These are phyloP conservation scores for Vulpes ferrilata DNA, from an alignment of 2,113 vertebrate species.

Conservation along the genomic window DNA sequence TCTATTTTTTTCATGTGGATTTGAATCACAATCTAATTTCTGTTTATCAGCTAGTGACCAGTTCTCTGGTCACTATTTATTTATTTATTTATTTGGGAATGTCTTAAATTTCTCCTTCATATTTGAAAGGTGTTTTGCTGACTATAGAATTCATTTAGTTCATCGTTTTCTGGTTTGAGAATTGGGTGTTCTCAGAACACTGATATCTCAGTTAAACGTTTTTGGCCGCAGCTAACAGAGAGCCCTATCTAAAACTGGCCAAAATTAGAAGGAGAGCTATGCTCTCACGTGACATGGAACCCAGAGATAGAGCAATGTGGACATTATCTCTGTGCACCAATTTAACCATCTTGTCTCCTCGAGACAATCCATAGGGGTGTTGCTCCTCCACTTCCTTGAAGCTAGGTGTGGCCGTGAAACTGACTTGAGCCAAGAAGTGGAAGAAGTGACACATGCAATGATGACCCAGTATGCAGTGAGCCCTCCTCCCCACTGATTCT, in stretches of 20 bases:
- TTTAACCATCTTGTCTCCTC: not conserved
- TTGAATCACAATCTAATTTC: not conserved
- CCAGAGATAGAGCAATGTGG: not conserved
- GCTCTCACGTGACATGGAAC: not conserved
- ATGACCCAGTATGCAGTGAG: fast-evolving
- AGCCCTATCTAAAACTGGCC: not conserved
- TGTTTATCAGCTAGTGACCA: not conserved
- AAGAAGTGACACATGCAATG: not conserved
- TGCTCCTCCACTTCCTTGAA: not conserved
- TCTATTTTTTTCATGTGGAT: not conserved
- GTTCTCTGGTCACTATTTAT: too few species aligned
- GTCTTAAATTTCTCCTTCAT: not conserved
- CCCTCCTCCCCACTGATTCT: not conserved
- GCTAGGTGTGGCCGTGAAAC: not conserved
- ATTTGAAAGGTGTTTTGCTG: not conserved
- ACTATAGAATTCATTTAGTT: not conserved
- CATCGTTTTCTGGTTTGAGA: not conserved
- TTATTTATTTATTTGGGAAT: not conserved
- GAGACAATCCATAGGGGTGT: not conserved
- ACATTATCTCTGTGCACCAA: not conserved
- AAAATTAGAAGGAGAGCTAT: not conserved
- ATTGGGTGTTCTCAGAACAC: not conserved
- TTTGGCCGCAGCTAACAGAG: not conserved
- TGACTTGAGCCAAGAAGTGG: not conserved
- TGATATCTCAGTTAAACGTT: not conserved